phyloP scores from a whole-genome alignment of 2,888 invertebrate species.

The Cheilosia scutellata region DNA sequence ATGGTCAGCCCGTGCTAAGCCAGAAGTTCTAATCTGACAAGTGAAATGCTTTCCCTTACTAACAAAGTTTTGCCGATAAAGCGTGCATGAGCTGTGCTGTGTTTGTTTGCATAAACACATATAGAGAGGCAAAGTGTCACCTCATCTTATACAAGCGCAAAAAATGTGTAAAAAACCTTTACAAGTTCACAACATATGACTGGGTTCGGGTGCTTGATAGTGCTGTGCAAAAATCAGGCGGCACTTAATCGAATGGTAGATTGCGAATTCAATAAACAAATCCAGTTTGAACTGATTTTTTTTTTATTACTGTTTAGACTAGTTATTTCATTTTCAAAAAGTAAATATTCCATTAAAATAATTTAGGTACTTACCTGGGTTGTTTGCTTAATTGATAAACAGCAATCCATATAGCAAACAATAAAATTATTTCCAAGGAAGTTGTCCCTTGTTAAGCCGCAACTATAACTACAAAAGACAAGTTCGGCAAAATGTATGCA shows the following conservation, averaged over 20 bases:
- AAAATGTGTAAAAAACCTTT: slow-evolving; percentile 15
- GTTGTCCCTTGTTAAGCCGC: too few species aligned
- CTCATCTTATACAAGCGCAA: slow-evolving; percentile 53
- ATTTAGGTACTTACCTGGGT: too few species aligned
- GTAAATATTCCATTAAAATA: too few species aligned
- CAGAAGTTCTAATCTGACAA: slow-evolving; percentile 34
- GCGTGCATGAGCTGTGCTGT: neutral
- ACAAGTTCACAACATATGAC: slow-evolving; percentile 19
- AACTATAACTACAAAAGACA: too few species aligned
- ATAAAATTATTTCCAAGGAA: too few species aligned
- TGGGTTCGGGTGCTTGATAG: slow-evolving; percentile 25
- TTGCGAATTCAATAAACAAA: neutral
- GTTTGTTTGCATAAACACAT: slow-evolving; percentile 37
- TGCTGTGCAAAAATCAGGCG: slow-evolving; percentile 25
- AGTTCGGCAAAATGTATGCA: too few species aligned
- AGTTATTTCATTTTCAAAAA: too few species aligned
- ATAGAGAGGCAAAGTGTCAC: slow-evolving; percentile 42
- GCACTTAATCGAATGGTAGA: neutral
- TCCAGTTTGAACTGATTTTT: neutral
- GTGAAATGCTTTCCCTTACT: slow-evolving; percentile 54
- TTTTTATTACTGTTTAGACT: too few species aligned
- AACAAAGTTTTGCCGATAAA: slow-evolving; percentile 38
- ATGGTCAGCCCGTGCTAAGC: slow-evolving; percentile 23
- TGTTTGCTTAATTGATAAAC: too few species aligned
- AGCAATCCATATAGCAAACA: too few species aligned